Evolutionary conservation across 2,888 invertebrate species (phyloP).

Genomic region (Brachycybe producta): DNA sequence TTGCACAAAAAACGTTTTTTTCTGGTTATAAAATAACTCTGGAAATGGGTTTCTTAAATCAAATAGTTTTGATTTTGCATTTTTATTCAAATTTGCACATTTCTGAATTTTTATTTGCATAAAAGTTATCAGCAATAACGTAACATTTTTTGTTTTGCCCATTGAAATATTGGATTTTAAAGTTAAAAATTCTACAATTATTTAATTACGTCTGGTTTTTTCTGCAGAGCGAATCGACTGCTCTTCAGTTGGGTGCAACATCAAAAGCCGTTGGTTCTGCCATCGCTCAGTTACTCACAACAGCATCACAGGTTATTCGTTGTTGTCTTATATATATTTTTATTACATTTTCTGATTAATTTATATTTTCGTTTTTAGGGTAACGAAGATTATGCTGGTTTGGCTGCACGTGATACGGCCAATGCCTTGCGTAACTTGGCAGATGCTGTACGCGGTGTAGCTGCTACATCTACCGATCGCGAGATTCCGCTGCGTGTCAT

Average conservation of each 20-base stretch:
- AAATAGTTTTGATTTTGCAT: no score
- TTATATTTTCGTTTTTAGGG: conserved; percentile 34
- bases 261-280: conserved; percentile 67
- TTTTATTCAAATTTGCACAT: no score
- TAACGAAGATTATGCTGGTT: conserved; percentile 64
- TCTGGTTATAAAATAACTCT: no score
- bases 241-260: conserved; percentile 45
- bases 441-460: conserved; percentile 61
- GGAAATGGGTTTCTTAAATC: no score
- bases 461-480: conserved; percentile 51
- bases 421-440: conserved; percentile 58
- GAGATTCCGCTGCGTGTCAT: conserved; percentile 41
- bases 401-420: conserved; percentile 69
- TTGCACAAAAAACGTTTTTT: no score
- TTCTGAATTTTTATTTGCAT: no score
- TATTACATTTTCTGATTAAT: conserved; percentile 1
- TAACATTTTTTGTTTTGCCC: no score
- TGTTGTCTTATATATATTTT: background rate
- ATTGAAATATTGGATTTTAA: background rate
- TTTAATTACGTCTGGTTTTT: background rate
- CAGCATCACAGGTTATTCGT: conserved; percentile 50
- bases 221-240: conserved; percentile 42
- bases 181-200: background rate
- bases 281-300: conserved; percentile 72
- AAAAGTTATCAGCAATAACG: no score